Conservation (phyloP, 2,888 invertebrate genomes). For the Epinotia bilunana region DNA sequence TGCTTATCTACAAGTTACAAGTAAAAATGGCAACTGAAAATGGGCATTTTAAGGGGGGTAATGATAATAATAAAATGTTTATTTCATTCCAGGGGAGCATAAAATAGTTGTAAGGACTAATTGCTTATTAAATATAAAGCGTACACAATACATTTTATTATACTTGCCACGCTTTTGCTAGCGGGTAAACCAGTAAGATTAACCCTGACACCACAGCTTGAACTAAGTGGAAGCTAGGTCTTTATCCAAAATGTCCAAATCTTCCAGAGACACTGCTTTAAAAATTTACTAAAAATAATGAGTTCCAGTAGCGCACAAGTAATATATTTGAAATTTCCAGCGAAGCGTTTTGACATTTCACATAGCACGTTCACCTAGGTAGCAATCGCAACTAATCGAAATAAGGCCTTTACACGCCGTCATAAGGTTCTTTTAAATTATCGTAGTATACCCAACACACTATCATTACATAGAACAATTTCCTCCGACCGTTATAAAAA, state of each 20-base stretch:
- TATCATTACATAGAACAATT: slow-evolving; percentile 44
- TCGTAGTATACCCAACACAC: slow-evolving; percentile 14
- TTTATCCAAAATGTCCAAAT: slow-evolving; percentile 1
- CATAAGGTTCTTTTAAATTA: slow-evolving; percentile 7
- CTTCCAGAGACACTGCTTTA: not conserved
- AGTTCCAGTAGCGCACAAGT: not conserved
- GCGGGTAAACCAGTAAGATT: not conserved
- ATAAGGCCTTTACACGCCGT: not conserved
- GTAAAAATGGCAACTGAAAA: not conserved
- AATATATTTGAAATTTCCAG: slow-evolving; percentile 24
- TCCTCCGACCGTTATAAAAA: slow-evolving; percentile 43
- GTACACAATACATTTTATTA: not conserved
- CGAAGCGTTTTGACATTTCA: slow-evolving; percentile 9
- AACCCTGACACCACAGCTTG: not conserved
- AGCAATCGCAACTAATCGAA: slow-evolving; percentile 1
- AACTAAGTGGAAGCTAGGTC: no score
- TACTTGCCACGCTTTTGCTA: not conserved
- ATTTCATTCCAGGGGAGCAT: not conserved
- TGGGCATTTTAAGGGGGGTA: not conserved
- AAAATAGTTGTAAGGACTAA: not conserved
- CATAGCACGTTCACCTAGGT: slow-evolving; percentile 7
- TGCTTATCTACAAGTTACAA: not conserved
- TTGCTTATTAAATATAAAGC: not conserved
- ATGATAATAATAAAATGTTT: not conserved
- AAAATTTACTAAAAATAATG: not conserved